phyloP scores from a whole-genome alignment of 2,797 vertebrate genomes.

The Hirundo rustica region DNA sequence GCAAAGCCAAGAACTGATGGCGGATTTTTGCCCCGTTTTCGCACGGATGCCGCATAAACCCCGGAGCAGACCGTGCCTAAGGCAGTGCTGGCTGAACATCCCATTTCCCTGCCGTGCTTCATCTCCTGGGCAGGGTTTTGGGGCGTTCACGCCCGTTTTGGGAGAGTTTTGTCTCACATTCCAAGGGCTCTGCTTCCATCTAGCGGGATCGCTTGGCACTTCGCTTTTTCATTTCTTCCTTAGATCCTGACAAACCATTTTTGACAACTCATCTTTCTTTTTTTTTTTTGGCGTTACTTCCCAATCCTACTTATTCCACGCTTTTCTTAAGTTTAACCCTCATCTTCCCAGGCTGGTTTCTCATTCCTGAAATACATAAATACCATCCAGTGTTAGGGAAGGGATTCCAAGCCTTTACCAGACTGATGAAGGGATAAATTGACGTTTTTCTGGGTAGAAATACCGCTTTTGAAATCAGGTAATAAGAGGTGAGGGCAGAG shows the following conservation, averaged over 20 bases:
- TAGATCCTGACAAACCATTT: background rate
- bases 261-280: background rate
- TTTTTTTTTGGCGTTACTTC: background rate
- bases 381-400: rapidly evolving
- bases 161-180: background rate
- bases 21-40: rapidly evolving
- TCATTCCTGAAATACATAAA: background rate
- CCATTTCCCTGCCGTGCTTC: rapidly evolving
- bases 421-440: background rate
- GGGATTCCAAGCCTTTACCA: background rate
- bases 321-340: background rate
- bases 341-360: background rate
- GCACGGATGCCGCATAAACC: background rate
- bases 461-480: background rate
- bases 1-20: rapidly evolving
- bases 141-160: rapidly evolving
- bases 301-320: background rate
- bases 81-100: rapidly evolving
- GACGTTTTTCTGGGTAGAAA: background rate
- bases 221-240: background rate
- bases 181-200: slow-evolving; percentile 66
- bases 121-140: background rate
- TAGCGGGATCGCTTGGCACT: slow-evolving; percentile 14
- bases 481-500: background rate
- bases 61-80: background rate